phyloP scores from a whole-genome alignment of 1,140 invertebrate genomes.

The Onthophagus taurus region DNA sequence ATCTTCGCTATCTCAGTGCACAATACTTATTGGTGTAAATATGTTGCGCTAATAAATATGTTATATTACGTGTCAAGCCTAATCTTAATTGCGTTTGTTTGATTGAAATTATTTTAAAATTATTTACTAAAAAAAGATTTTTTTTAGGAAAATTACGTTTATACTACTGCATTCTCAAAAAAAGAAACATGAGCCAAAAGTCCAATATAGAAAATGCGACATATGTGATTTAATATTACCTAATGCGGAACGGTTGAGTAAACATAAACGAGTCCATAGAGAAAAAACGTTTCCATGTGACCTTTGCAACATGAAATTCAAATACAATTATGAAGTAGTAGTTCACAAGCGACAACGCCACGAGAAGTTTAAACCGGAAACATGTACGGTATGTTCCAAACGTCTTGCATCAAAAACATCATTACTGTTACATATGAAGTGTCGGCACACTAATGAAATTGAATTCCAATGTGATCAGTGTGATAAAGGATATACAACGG shows the following conservation, averaged over 20 bases:
- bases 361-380: not conserved
- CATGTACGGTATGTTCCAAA: not conserved
- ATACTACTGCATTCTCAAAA: no score
- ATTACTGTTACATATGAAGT: not conserved
- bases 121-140: no score
- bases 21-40: no score
- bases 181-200: no score
- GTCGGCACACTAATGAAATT: conserved; percentile 21
- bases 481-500: conserved; percentile 31
- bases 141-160: no score
- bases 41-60: no score
- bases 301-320: conserved; percentile 14
- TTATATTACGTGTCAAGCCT: no score
- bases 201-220: no score
- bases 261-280: conserved; percentile 19
- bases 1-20: no score
- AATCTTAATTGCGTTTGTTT: no score
- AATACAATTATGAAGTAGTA: not conserved
- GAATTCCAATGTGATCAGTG: conserved; percentile 37
- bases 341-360: no score
- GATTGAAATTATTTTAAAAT: no score
- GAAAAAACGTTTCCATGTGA: conserved; percentile 24
- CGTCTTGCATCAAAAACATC: not conserved
- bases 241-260: conserved; percentile 46
- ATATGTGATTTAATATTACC: conserved; percentile 38